Evolutionary conservation across 1,140 invertebrate species (phyloP).

Genomic region (Cotesia chilonis): DNA sequence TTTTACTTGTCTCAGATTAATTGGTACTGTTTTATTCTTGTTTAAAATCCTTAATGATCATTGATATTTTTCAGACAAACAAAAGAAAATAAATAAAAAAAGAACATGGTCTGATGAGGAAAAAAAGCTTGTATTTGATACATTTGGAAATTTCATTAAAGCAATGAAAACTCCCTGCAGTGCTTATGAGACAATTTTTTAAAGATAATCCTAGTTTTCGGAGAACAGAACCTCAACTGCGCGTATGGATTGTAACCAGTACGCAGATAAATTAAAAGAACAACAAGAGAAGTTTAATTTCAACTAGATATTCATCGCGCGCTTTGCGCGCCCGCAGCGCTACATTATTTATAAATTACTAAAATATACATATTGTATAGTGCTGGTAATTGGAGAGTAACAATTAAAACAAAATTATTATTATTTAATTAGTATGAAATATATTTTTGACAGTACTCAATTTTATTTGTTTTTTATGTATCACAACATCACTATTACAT

Average conservation of each 20-base stretch:
- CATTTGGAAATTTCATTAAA: background rate
- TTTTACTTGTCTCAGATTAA: background rate
- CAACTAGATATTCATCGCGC: background rate
- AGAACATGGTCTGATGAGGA: background rate
- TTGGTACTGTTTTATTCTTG: background rate
- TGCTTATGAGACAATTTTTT: background rate
- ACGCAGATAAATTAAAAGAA: background rate
- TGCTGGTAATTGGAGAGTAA: no score
- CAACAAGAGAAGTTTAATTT: background rate
- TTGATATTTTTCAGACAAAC: constrained; percentile 1
- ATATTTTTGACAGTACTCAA: no score
- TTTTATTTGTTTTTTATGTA: no score
- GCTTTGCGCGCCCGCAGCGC: no score
- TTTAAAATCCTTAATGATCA: background rate
- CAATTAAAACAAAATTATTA: no score
- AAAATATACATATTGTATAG: no score
- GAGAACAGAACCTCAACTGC: background rate
- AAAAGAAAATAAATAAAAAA: background rate
- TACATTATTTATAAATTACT: no score
- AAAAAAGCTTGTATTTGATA: background rate
- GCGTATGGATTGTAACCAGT: background rate
- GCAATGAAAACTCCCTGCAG: background rate
- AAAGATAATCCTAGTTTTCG: background rate
- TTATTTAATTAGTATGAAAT: no score
- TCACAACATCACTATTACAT: no score